A percentile compares a stretch with the other conserved stretches of the same genome.
Conservation (phyloP, 2,888 invertebrate genomes). For the Elaeidobius kamerunicus region DNA sequence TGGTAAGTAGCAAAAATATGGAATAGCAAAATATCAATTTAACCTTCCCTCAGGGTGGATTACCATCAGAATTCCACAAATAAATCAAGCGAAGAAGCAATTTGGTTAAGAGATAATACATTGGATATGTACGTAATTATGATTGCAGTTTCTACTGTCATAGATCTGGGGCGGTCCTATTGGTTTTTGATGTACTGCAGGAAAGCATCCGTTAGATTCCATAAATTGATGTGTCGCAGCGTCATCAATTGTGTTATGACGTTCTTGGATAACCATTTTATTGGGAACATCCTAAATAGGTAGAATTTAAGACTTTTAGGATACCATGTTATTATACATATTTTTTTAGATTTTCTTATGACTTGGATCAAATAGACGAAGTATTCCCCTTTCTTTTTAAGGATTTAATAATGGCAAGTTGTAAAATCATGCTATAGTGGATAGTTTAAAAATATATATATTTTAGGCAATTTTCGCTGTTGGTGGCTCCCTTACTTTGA, state of each 20-base stretch:
- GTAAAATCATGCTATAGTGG: not conserved
- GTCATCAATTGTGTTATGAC: slow-evolving; percentile 37
- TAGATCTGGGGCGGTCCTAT: slow-evolving; percentile 32
- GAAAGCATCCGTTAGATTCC: slow-evolving; percentile 56
- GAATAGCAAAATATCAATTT: too few species aligned
- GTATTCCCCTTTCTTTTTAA: slow-evolving; percentile 35
- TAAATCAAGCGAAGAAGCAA: slow-evolving; percentile 1
- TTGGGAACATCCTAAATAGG: slow-evolving; percentile 47
- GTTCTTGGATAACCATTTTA: slow-evolving; percentile 41
- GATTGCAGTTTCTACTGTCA: slow-evolving; percentile 23
- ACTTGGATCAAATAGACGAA: slow-evolving; percentile 40
- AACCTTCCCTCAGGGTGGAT: too few species aligned
- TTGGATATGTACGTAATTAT: slow-evolving; percentile 32
- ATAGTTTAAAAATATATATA: not conserved
- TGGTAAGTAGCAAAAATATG: too few species aligned
- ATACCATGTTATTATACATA: not conserved
- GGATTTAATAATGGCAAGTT: slow-evolving; percentile 34
- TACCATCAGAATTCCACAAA: too few species aligned
- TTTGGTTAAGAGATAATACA: slow-evolving; percentile 14
- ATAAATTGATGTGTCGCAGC: slow-evolving; percentile 36
- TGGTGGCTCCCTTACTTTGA: slow-evolving; percentile 65
- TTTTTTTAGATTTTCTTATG: slow-evolving; percentile 42
- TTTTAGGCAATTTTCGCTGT: slow-evolving; percentile 23
- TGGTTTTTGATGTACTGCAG: slow-evolving; percentile 74
- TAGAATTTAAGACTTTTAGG: too few species aligned